Evolutionary conservation across 2,113 vertebrate genomes (phyloP).

Genomic region (Elanus axillaris): DNA sequence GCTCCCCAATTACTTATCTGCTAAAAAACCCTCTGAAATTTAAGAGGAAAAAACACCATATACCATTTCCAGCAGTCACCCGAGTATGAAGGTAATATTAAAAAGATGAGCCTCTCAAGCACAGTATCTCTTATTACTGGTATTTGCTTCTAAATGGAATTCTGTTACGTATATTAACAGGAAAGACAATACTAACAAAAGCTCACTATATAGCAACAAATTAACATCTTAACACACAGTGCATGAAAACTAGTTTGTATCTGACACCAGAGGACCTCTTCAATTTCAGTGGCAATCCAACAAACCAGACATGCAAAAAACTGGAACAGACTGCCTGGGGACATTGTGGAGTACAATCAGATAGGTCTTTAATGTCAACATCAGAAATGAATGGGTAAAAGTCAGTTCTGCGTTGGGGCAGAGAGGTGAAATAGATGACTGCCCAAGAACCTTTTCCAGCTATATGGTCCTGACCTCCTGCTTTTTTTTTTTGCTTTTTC

Average conservation of each 20-base stretch:
- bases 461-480: not conserved
- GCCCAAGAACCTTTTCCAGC: not conserved
- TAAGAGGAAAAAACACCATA: not conserved
- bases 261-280: not conserved
- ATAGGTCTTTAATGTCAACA: not conserved
- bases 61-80: not conserved
- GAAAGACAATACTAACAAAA: not conserved
- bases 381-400: not conserved
- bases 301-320: not conserved
- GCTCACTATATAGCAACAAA: not conserved
- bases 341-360: not conserved
- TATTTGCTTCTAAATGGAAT: not conserved
- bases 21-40: not conserved
- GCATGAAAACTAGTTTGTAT: not conserved
- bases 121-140: accelerated
- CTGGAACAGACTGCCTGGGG: not conserved
- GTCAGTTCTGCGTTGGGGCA: not conserved
- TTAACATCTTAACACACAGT: not conserved
- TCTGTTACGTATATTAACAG: not conserved
- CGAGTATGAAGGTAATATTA: not conserved
- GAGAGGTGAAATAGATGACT: not conserved
- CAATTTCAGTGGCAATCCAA: not conserved
- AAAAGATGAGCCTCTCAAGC: not conserved
- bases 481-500: not conserved
- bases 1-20: not conserved